Base-by-base conservation (phyloP, 2,797 vertebrate species). In the Anolis apletophallus region DNA sequence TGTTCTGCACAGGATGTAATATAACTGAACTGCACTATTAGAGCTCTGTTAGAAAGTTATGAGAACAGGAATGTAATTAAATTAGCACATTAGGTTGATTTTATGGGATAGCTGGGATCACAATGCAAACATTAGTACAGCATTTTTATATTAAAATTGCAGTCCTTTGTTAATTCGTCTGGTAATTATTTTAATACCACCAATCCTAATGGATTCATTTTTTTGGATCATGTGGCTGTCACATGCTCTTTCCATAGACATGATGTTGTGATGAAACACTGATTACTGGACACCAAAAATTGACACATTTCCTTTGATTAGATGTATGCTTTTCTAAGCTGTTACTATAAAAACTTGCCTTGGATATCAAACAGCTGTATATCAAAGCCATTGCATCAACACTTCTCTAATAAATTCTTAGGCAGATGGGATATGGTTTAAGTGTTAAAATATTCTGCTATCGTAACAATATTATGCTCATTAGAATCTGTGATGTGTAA, bases 1-100 rank as follows among this genome's bases (percentile, higher is more conserved):
- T 92, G 93, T 93, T 92, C 89, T 92, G 81, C 90, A 87, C 91
- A 88, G 91, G 91, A 92, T 94, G 91, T 91, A 94, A 87, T 91
- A 93, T 90, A 90, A 91, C 91, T 88, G 93, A 92, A 85, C 88
- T 85, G 86, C 92, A 88, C 90, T 92, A 95, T 93, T 93, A 93
- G 55, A 87, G 88, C 90, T 93, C 90, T 87, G 80, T 91, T 92
- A 90, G 93, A 93, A 92, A 91, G 83, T 88, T 91, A 89, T 88
- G 90, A 91, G 88, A 93, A 92, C 89, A 93, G 86, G 84, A 85
- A 94, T 94, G 91, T 92, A 93, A 94, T 92, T 92, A 92, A 94
- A 94, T 95, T 90, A 93, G 92, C 71, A 89, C 92, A 94, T 88
- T 94, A 88, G 40, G 87, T 91, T 92, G 91, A 92, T 92, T 87